Evolutionary conservation across 1,140 invertebrate species (phyloP), one percentile per base, ranked within the genome.

Genomic region (Habropoda laboriosa): DNA sequence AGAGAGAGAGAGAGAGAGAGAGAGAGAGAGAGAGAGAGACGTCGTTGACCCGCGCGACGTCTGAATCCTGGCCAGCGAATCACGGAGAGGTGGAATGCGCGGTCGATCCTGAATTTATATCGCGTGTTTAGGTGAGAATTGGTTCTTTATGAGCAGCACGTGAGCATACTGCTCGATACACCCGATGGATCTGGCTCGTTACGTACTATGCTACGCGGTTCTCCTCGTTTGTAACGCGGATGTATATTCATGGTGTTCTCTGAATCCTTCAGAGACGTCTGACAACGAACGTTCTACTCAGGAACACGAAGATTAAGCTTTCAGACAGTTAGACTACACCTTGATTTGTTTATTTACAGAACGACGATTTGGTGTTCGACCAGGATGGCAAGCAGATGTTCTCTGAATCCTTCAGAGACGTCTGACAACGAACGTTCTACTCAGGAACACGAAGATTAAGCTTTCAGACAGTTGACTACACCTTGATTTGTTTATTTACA

Each of bases 41-140:
- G 83, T 89, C 88, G 84, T 88, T 90, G 76, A 86, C 67, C 79
- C 80, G 27, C 80, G 27, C 76, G 83, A 13, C 60, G 79, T 83
- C 79, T n/a, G 87, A 84, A 87, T 85, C 72, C 73, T 86, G 86
- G 82, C 76, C 68, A 75, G 78, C 87, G 90, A 90, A 91, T 90
- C 89, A 89, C 87, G 78, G 49, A 49, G n/a, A 57, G 61, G 61
- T 38, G 70, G 88, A 92, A 92, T 90, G 88, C 89, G 87, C 82
- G 86, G 86, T 82, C 88, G 86, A 92, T 91, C 87, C 89, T 92
- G 91, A 92, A 92, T 92, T 92, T 92, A 92, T 92, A 92, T 92
- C 89, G 91, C 86, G 86, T 92, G 90, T 92, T 92, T 92, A 92
- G 90, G 82, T 88, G 87, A 83, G 89, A 92, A 92, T 92, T 92